These are phyloP conservation scores for Lepus timidus DNA, from an alignment of 2,113 vertebrate species.

Conservation along the genomic window DNA sequence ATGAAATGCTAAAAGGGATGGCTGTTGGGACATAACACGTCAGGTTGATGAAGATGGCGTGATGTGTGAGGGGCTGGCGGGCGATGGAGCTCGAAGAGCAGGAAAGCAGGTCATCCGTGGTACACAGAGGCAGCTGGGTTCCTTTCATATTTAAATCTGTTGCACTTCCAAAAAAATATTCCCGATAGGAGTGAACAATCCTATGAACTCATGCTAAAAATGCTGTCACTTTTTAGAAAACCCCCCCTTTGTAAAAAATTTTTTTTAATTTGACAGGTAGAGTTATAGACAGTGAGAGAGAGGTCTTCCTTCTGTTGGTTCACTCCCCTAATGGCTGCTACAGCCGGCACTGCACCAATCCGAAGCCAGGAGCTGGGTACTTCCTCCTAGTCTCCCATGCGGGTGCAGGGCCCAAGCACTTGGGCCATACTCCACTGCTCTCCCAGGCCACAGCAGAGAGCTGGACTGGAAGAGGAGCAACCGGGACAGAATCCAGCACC, in stretches of 20 bases:
- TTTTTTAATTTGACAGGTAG: no score
- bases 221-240: neutral
- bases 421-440: no score
- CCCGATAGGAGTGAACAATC: neutral
- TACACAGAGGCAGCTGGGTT: neutral
- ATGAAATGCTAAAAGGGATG: neutral
- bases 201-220: neutral
- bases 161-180: neutral
- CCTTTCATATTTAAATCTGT: neutral
- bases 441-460: no score
- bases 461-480: no score
- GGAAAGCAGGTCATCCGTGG: neutral
- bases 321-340: no score
- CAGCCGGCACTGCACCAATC: no score
- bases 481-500: no score
- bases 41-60: neutral
- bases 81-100: accelerated
- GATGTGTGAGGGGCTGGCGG: neutral
- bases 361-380: no score
- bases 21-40: neutral
- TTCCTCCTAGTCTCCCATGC: no score
- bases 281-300: no score
- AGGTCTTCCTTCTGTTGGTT: no score
- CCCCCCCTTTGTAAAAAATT: neutral
- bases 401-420: no score